These are phyloP conservation scores for Enteromius argenteus DNA, from an alignment of 2,797 vertebrate species.

Conservation along the genomic window DNA sequence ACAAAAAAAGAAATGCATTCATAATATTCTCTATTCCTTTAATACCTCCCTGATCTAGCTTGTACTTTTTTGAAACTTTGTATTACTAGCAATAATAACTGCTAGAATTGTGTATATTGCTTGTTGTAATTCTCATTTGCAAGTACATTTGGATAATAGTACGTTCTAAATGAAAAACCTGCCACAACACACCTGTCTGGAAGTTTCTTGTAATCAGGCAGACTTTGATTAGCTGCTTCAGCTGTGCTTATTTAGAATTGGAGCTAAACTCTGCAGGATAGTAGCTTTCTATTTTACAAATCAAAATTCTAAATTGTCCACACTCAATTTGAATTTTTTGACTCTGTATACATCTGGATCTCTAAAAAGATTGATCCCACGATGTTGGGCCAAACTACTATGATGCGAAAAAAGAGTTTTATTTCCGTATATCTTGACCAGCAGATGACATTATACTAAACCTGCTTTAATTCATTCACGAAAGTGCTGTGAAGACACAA, in stretches of 20 bases:
- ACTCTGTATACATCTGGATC: too few species aligned
- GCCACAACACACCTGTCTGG: too few species aligned
- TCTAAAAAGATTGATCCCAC: neutral
- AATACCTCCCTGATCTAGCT: neutral
- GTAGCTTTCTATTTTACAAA: neutral
- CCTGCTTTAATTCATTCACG: neutral
- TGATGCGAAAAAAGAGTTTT: neutral
- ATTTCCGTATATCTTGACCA: neutral
- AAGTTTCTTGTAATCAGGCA: too few species aligned
- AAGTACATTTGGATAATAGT: too few species aligned
- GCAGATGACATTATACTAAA: neutral
- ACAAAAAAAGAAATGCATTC: neutral
- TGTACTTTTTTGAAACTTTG: neutral
- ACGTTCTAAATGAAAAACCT: too few species aligned
- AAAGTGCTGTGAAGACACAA: neutral
- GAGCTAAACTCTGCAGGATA: too few species aligned
- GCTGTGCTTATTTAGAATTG: too few species aligned
- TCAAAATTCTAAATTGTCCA: neutral
- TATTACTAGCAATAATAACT: too few species aligned
- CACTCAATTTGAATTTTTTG: neutral
- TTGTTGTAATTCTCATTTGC: too few species aligned
- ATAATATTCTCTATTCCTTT: neutral
- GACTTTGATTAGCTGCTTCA: too few species aligned
- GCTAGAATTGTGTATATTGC: too few species aligned
- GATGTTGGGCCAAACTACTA: neutral